Evolutionary conservation across 2,888 invertebrate genomes (phyloP).

Genomic region (Dromius quadrimaculatus): DNA sequence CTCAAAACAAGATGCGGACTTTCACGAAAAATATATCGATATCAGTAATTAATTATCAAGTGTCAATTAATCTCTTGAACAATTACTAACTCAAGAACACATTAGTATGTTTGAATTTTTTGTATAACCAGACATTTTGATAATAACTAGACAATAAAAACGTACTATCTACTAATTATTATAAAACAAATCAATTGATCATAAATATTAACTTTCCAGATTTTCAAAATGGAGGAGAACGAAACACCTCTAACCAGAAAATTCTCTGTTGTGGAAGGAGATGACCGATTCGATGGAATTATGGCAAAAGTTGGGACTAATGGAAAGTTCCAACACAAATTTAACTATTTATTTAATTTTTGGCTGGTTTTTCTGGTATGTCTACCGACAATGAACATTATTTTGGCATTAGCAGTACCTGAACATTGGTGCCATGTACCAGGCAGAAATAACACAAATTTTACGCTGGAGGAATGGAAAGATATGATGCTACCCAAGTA

Average conservation of each 20-base stretch:
- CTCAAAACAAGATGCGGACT: no score
- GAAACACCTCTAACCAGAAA: conserved; percentile 10
- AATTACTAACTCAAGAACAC: no score
- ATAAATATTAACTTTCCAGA: no score
- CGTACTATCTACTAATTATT: no score
- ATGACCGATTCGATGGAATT: conserved; percentile 68
- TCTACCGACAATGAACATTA: conserved; percentile 70
- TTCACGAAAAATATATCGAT: no score
- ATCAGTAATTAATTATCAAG: no score
- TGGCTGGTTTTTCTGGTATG: conserved; percentile 66
- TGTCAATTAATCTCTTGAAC: no score
- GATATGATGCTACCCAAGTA: conserved; percentile 69
- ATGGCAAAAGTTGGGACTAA: conserved; percentile 69
- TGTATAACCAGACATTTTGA: no score
- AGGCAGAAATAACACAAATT: conserved; percentile 67
- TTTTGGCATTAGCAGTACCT: conserved; percentile 70
- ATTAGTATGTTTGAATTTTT: no score
- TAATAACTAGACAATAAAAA: no score
- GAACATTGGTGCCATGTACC: conserved; percentile 73
- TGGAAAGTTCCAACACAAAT: conserved; percentile 69
- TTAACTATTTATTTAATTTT: conserved; percentile 68
- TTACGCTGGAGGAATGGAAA: conserved; percentile 68
- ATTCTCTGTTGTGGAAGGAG: conserved; percentile 54
- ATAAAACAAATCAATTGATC: no score
- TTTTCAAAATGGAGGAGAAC: background rate